Evolutionary conservation across 2,113 vertebrate species (phyloP).

Genomic region (Aix galericulata): DNA sequence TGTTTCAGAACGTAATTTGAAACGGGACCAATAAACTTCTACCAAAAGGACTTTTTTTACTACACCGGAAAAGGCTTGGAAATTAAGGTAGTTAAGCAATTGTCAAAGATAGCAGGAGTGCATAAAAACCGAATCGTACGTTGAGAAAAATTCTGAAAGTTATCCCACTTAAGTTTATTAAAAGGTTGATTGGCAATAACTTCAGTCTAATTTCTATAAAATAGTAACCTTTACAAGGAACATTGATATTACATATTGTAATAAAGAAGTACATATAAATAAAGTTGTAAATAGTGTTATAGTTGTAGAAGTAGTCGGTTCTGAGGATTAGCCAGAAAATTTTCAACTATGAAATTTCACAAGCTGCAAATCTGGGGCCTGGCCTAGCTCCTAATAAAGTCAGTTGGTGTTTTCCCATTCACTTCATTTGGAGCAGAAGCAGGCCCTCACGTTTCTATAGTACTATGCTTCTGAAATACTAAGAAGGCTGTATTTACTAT

Average conservation of each 20-base stretch:
- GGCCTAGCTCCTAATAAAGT: slow-evolving; percentile 43
- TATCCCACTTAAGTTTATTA: slow-evolving; percentile 60
- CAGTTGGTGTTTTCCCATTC: slow-evolving; percentile 46
- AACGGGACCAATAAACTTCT: slow-evolving; percentile 65
- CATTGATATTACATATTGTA: slow-evolving; percentile 72
- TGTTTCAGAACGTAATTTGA: slow-evolving; percentile 60
- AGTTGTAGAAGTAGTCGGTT: slow-evolving; percentile 55
- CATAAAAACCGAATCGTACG: slow-evolving; percentile 15
- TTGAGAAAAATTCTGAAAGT: slow-evolving; percentile 56
- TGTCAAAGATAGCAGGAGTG: slow-evolving; percentile 20
- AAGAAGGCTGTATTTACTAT: slow-evolving; percentile 62
- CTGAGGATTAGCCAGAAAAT: slow-evolving; percentile 46
- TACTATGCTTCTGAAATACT: slow-evolving; percentile 65
- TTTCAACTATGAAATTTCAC: slow-evolving; percentile 48
- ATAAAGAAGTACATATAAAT: slow-evolving; percentile 68
- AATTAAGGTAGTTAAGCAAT: slow-evolving; percentile 56
- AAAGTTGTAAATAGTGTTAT: slow-evolving; percentile 62
- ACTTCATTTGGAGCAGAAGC: slow-evolving; percentile 50
- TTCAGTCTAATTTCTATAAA: slow-evolving; percentile 68
- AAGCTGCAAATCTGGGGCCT: slow-evolving; percentile 26
- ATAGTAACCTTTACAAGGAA: slow-evolving; percentile 70
- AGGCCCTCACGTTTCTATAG: slow-evolving; percentile 34
- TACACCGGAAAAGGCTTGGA: slow-evolving; percentile 44
- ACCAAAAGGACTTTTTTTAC: slow-evolving; percentile 68
- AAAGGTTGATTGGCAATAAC: slow-evolving; percentile 69